These are phyloP conservation scores for Ischnus inquisitorius DNA, from an alignment of 2,888 invertebrate species.

Conservation along the genomic window DNA sequence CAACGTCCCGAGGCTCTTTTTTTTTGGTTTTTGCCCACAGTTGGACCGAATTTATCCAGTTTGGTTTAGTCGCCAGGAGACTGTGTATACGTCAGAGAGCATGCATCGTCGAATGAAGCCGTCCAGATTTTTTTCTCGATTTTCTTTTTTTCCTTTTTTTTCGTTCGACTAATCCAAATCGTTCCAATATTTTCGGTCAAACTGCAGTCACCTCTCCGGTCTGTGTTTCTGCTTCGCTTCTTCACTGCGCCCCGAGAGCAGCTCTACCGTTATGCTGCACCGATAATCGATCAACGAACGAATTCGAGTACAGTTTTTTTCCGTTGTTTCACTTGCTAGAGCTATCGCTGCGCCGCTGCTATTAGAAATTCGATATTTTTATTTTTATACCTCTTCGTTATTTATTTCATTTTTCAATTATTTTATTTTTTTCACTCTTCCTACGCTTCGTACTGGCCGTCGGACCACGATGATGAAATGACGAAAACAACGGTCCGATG, in stretches of 20 bases:
- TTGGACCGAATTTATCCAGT: constrained; percentile 31
- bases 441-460: too few species aligned
- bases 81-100: constrained; percentile 25
- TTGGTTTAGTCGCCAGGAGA: constrained; percentile 7
- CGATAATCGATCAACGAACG: constrained; percentile 42
- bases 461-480: too few species aligned
- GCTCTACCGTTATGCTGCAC: background rate
- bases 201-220: constrained; percentile 6
- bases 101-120: constrained; percentile 41
- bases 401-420: background rate
- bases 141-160: constrained; percentile 35
- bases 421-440: too few species aligned
- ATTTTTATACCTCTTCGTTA: constrained; percentile 9
- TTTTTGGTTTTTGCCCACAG: background rate
- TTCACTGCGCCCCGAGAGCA: constrained; percentile 5
- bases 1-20: background rate
- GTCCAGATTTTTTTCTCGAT: constrained; percentile 41
- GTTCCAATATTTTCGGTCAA: constrained; percentile 54
- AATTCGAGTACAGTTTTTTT: constrained; percentile 9
- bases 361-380: constrained; percentile 9
- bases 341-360: background rate
- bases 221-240: background rate
- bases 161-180: constrained; percentile 52
- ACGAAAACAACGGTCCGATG: too few species aligned
- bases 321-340: background rate